Conservation (phyloP, 1,140 invertebrate species). For the Bemisia tabaci region DNA sequence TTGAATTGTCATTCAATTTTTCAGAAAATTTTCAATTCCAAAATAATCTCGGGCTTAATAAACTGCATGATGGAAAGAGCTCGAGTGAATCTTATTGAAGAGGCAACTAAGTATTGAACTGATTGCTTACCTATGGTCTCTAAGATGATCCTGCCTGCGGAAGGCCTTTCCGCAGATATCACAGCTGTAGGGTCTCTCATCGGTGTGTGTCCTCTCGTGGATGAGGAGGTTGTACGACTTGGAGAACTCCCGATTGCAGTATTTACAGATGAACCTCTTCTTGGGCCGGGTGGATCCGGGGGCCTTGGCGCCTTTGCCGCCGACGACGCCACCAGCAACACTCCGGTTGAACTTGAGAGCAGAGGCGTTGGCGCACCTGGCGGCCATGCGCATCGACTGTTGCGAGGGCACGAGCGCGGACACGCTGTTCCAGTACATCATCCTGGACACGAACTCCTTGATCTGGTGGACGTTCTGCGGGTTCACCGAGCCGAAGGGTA, state of each 20-base stretch:
- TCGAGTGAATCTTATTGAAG: too few species aligned
- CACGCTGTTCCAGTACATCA: background rate
- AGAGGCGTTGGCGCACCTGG: background rate
- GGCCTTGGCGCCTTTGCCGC: constrained; percentile 15
- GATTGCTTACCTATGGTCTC: constrained; percentile 37
- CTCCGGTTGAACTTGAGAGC: background rate
- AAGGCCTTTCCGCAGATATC: constrained; percentile 84
- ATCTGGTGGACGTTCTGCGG: background rate
- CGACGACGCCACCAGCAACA: constrained; percentile 32
- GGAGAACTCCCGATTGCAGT: constrained; percentile 91
- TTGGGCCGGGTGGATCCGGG: constrained; percentile 42
- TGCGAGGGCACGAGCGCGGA: background rate
- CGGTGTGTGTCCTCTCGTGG: constrained; percentile 93
- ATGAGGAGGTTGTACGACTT: constrained; percentile 97
- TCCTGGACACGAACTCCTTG: background rate
- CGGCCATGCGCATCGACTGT: background rate
- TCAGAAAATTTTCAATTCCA: too few species aligned
- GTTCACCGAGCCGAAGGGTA: background rate
- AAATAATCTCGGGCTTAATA: too few species aligned
- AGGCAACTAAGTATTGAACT: too few species aligned
- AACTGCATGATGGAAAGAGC: too few species aligned
- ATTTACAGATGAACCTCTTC: constrained; percentile 75
- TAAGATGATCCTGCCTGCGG: constrained; percentile 36
- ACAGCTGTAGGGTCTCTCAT: constrained; percentile 93
- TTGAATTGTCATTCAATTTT: too few species aligned